phyloP scores from a whole-genome alignment of 2,888 invertebrate species.

The Dendrolimus houi region DNA sequence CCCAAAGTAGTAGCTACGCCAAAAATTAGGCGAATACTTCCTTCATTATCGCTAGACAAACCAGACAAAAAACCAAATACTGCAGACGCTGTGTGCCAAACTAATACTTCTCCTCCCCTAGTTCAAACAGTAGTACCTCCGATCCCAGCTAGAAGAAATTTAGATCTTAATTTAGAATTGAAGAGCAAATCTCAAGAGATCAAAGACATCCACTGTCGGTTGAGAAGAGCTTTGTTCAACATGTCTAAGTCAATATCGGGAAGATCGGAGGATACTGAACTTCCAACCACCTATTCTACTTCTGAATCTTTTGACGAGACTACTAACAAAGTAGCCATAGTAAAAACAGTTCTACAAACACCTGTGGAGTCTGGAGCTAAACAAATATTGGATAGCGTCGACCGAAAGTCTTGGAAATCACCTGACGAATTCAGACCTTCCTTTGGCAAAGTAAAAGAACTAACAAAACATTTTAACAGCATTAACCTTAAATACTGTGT shows the following conservation, averaged over 20 bases:
- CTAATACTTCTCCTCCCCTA: slow-evolving; percentile 40
- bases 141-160: slow-evolving; percentile 26
- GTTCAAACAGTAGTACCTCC: slow-evolving; percentile 16
- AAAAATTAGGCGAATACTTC: slow-evolving; percentile 60
- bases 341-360: slow-evolving; percentile 21
- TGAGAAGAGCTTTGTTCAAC: slow-evolving; percentile 46
- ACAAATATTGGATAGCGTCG: slow-evolving; percentile 49
- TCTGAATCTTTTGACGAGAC: slow-evolving; percentile 50
- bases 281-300: slow-evolving; percentile 48
- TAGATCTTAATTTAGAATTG: slow-evolving; percentile 44
- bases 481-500: slow-evolving; percentile 62
- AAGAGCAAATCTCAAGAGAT: slow-evolving; percentile 39
- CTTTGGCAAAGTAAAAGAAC: slow-evolving; percentile 81
- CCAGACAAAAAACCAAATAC: slow-evolving; percentile 46
- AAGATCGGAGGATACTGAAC: slow-evolving; percentile 56
- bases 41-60: slow-evolving; percentile 56
- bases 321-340: slow-evolving; percentile 17
- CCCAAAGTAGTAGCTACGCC: slow-evolving; percentile 47
- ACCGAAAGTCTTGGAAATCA: slow-evolving; percentile 80
- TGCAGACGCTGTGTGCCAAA: slow-evolving; percentile 59
- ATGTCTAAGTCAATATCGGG: slow-evolving; percentile 50
- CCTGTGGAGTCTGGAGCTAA: slow-evolving; percentile 42
- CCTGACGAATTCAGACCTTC: slow-evolving; percentile 82
- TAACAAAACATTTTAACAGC: slow-evolving; percentile 81
- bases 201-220: slow-evolving; percentile 44